These are phyloP conservation scores for Austrofundulus limnaeus DNA, from an alignment of 2,113 vertebrate genomes.

Conservation along the genomic window DNA sequence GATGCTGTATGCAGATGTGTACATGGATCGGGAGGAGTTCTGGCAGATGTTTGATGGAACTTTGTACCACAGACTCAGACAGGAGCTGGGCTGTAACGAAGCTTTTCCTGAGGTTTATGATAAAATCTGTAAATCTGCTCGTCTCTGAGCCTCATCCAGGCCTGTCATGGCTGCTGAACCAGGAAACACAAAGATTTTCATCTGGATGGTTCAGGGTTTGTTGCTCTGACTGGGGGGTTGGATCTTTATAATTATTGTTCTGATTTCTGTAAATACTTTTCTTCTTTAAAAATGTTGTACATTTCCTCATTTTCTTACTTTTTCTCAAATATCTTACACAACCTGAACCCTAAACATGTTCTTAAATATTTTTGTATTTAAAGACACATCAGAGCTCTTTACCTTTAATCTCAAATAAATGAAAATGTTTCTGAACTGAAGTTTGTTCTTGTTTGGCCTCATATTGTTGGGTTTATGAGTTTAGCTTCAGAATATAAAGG, in stretches of 20 bases:
- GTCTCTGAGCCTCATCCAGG: constrained; percentile 81
- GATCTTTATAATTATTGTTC: too few species aligned
- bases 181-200: too few species aligned
- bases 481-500: too few species aligned
- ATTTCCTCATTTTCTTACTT: too few species aligned
- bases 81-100: constrained; percentile 86
- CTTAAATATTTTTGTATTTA: neutral
- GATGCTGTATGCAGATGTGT: constrained; percentile 98
- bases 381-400: neutral
- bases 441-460: neutral
- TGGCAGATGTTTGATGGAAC: constrained; percentile 98
- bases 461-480: neutral
- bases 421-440: constrained; percentile 18
- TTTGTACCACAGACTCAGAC: constrained; percentile 89
- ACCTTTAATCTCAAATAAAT: constrained; percentile 3
- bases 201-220: too few species aligned
- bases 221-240: too few species aligned
- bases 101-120: constrained; percentile 97
- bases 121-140: constrained; percentile 97
- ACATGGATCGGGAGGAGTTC: constrained; percentile 95
- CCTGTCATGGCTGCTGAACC: neutral
- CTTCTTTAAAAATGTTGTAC: too few species aligned
- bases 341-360: too few species aligned
- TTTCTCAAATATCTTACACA: too few species aligned
- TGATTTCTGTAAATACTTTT: too few species aligned